A percentile compares a stretch with the other conserved stretches of the same genome.
These are phyloP conservation scores for Eupithecia vulgata DNA, from an alignment of 2,888 invertebrate genomes.

Conservation along the genomic window DNA sequence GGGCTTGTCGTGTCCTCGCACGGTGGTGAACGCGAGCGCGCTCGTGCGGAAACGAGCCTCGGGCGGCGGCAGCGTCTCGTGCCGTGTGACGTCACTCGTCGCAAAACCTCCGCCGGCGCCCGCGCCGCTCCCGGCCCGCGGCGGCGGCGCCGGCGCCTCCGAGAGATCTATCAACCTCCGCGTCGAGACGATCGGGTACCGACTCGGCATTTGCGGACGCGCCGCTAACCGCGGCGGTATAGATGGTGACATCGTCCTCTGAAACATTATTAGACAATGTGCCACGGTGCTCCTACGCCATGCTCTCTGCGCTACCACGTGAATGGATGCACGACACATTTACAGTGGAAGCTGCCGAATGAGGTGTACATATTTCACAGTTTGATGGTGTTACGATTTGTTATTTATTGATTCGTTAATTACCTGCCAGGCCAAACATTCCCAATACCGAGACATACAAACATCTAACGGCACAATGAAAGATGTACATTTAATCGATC, in stretches of 20 bases:
- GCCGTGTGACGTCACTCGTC: conserved; percentile 72
- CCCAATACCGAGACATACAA: neutral
- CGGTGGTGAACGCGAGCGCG: conserved; percentile 77
- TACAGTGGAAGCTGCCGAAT: conserved; percentile 44
- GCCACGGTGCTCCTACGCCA: conserved; percentile 76
- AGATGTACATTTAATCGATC: conserved; percentile 22
- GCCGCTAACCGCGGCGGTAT: conserved; percentile 77
- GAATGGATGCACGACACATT: conserved; percentile 50
- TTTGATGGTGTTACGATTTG: conserved; percentile 1
- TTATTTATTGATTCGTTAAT: conserved; percentile 1
- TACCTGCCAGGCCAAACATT: neutral
- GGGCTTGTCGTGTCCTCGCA: conserved; percentile 63
- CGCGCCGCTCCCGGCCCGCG: conserved; percentile 53
- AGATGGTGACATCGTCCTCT: conserved; percentile 78
- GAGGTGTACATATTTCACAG: conserved; percentile 21
- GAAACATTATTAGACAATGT: conserved; percentile 78
- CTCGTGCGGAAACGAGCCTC: conserved; percentile 64
- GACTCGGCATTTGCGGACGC: conserved; percentile 74
- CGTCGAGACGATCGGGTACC: conserved; percentile 78
- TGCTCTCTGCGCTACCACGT: conserved; percentile 54
- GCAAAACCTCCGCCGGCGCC: conserved; percentile 61
- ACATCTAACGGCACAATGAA: conserved; percentile 1
- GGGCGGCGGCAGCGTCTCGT: conserved; percentile 53
- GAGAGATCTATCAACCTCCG: conserved; percentile 75
- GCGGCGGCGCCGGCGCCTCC: conserved; percentile 75